These are phyloP conservation scores for Rostratula benghalensis DNA, from an alignment of 2,113 vertebrate genomes.

Conservation along the genomic window DNA sequence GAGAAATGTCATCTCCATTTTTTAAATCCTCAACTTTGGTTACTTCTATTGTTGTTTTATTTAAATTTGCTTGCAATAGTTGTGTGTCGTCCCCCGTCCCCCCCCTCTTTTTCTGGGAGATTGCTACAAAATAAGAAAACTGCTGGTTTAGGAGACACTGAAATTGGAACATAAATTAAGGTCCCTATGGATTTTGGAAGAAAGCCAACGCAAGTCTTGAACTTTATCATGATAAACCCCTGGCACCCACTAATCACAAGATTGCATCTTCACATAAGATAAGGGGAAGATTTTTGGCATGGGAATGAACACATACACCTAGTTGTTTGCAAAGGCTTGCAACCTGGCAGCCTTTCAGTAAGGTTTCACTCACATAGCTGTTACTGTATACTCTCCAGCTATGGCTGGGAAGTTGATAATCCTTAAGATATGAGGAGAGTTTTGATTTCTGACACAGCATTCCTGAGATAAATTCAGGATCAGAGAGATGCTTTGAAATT, in stretches of 20 bases:
- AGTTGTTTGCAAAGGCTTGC: slow-evolving; percentile 74
- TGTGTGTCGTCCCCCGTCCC: no score
- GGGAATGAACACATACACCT: slow-evolving; percentile 79
- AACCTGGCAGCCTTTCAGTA: slow-evolving; percentile 77
- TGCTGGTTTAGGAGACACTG: neutral
- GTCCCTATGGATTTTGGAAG: slow-evolving; percentile 57
- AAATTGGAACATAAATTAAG: slow-evolving; percentile 39
- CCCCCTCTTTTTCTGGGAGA: neutral
- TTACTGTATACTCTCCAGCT: slow-evolving; percentile 93
- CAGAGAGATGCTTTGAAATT: slow-evolving; percentile 91
- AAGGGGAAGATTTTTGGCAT: slow-evolving; percentile 73
- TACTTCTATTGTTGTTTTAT: neutral
- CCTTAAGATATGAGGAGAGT: slow-evolving; percentile 97
- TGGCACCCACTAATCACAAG: slow-evolving; percentile 78
- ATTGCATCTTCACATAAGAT: slow-evolving; percentile 81
- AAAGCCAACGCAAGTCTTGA: slow-evolving; percentile 67
- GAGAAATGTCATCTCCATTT: neutral
- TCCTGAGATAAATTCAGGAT: slow-evolving; percentile 98
- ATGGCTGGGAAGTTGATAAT: slow-evolving; percentile 89
- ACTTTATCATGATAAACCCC: slow-evolving; percentile 81
- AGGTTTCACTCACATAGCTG: slow-evolving; percentile 82
- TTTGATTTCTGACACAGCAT: slow-evolving; percentile 98
- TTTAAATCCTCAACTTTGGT: neutral
- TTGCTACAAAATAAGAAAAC: neutral
- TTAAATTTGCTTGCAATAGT: neutral